Conservation (phyloP, 2,113 vertebrate species). For the Antechinus flavipes region DNA sequence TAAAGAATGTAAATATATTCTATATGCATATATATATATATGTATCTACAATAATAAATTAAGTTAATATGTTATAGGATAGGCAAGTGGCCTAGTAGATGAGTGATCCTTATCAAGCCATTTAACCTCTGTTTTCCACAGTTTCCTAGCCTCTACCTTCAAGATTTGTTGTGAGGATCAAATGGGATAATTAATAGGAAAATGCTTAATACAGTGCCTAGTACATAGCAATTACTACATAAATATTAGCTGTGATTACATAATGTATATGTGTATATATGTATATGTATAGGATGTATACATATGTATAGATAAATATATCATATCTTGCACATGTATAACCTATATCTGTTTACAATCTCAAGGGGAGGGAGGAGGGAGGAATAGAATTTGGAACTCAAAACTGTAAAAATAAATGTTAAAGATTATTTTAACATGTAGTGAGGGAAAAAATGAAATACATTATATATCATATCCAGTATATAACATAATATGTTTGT, state of each 20-base stretch:
- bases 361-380: background rate
- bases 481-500: background rate
- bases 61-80: background rate
- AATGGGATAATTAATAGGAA: background rate
- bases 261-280: no score
- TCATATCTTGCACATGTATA: background rate
- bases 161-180: background rate
- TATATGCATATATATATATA: background rate
- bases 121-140: background rate
- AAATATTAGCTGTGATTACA: background rate
- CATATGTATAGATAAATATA: background rate
- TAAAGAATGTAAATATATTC: background rate
- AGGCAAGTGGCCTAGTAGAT: background rate
- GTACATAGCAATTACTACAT: background rate
- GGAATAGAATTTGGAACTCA: background rate
- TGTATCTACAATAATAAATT: background rate
- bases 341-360: background rate
- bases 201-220: background rate
- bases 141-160: background rate
- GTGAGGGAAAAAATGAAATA: background rate
- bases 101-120: background rate
- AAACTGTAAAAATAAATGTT: background rate
- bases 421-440: background rate
- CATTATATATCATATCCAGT: background rate
- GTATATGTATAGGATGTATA: no score